Evolutionary conservation across 2,888 invertebrate genomes (phyloP).

Genomic region (Drosophila basisetae): DNA sequence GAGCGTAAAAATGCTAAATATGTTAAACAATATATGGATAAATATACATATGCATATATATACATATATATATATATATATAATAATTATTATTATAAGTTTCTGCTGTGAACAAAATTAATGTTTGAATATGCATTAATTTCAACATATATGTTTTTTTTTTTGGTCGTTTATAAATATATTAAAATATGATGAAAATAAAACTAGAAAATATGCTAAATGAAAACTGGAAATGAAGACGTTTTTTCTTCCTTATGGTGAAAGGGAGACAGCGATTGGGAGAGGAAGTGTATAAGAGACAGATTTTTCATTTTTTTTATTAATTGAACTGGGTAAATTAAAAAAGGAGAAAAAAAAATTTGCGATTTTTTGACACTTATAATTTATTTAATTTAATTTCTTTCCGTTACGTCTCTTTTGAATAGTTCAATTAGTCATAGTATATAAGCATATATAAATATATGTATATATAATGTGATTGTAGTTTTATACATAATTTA

Average conservation of each 20-base stretch:
- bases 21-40: constrained; percentile 13
- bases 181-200: constrained; percentile 29
- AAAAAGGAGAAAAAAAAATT: constrained; percentile 30
- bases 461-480: constrained; percentile 69
- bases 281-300: not conserved
- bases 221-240: constrained; percentile 31
- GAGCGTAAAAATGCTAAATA: constrained; percentile 45
- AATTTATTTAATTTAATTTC: constrained; percentile 25
- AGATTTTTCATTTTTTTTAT: not conserved
- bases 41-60: constrained; percentile 19
- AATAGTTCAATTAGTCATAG: not conserved
- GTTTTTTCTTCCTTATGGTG: not conserved
- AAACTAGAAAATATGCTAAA: constrained; percentile 45
- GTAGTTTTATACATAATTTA: constrained; percentile 75
- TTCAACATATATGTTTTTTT: constrained; percentile 25
- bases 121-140: constrained; percentile 54
- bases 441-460: too few species aligned
- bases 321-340: not conserved
- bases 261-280: not conserved
- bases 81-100: constrained; percentile 41
- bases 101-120: constrained; percentile 64
- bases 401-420: constrained; percentile 8
- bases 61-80: not conserved
- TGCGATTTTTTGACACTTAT: constrained; percentile 40
- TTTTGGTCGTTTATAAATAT: constrained; percentile 28